These are phyloP conservation scores for Microplitis mediator DNA, from an alignment of 1,140 invertebrate species.

Conservation along the genomic window DNA sequence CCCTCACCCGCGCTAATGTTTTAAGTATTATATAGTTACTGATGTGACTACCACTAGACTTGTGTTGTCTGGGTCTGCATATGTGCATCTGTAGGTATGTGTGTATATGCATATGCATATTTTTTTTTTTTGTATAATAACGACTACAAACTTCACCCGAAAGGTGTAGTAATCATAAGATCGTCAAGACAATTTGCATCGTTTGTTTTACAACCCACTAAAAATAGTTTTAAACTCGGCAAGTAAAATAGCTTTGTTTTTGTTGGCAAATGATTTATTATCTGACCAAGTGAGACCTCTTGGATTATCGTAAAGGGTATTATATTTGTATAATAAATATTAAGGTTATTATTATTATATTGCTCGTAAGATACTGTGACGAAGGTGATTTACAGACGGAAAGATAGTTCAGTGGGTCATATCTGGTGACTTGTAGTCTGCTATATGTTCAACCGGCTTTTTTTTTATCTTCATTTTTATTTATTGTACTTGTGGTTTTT, in stretches of 20 bases:
- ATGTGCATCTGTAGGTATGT: not conserved
- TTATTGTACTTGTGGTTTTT: not conserved
- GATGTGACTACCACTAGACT: not conserved
- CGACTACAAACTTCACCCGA: not conserved
- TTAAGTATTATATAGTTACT: not conserved
- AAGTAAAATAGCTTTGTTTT: not conserved
- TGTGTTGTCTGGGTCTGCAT: not conserved
- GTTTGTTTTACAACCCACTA: slow-evolving; percentile 2
- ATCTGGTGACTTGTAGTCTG: not conserved
- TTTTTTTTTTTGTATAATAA: not conserved
- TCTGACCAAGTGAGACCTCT: not conserved
- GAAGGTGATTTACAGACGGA: slow-evolving; percentile 6
- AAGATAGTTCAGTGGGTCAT: slow-evolving; percentile 29
- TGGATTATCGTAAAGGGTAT: not conserved
- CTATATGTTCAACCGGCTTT: not conserved
- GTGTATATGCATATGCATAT: not conserved
- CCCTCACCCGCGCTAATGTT: slow-evolving; percentile 6
- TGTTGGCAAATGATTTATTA: slow-evolving; percentile 2
- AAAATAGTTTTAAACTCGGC: slow-evolving; percentile 1
- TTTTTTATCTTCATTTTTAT: not conserved
- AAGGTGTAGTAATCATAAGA: not conserved
- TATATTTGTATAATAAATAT: slow-evolving; percentile 11
- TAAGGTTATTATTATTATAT: not conserved
- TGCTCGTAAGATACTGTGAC: not conserved
- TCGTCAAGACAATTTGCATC: slow-evolving; percentile 15